Evolutionary conservation across 2,797 vertebrate genomes (phyloP).

Genomic region (Tachyglossus aculeatus): DNA sequence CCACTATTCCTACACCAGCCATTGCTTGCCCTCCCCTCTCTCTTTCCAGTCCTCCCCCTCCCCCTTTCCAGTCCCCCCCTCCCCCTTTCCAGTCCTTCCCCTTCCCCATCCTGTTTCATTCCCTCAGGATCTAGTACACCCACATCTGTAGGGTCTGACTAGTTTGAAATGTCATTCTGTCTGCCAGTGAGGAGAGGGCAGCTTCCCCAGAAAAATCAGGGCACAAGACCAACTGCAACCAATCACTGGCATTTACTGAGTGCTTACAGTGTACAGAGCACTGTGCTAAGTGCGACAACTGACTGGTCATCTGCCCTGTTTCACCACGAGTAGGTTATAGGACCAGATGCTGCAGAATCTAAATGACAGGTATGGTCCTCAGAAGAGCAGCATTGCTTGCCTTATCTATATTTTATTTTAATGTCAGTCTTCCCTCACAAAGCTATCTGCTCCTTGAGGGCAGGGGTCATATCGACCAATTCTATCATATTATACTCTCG

Average conservation of each 20-base stretch:
- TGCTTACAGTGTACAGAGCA: no score
- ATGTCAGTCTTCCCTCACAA: no score
- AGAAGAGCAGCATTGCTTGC: no score
- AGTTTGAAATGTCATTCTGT: slow-evolving; percentile 55
- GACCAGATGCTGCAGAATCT: neutral
- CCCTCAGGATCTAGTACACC: slow-evolving; percentile 51
- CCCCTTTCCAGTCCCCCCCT: slow-evolving; percentile 37
- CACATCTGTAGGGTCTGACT: slow-evolving; percentile 51
- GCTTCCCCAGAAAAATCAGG: slow-evolving; percentile 50
- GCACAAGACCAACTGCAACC: slow-evolving; percentile 30
- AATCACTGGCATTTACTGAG: no score
- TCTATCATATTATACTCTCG: no score
- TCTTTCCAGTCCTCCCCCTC: slow-evolving; percentile 41
- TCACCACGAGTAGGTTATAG: slow-evolving; percentile 11
- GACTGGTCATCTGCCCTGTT: no score
- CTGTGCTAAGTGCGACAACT: no score
- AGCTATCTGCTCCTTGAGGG: no score
- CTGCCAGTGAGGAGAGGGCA: slow-evolving; percentile 54
- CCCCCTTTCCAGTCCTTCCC: slow-evolving; percentile 41
- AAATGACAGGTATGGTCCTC: neutral
- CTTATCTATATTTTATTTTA: no score
- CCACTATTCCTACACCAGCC: slow-evolving; percentile 39
- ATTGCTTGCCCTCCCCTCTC: slow-evolving; percentile 34
- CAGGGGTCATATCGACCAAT: no score
- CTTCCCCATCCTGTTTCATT: no score